These are phyloP conservation scores for Melopsittacus undulatus DNA, from an alignment of 2,797 vertebrate species.

Conservation along the genomic window DNA sequence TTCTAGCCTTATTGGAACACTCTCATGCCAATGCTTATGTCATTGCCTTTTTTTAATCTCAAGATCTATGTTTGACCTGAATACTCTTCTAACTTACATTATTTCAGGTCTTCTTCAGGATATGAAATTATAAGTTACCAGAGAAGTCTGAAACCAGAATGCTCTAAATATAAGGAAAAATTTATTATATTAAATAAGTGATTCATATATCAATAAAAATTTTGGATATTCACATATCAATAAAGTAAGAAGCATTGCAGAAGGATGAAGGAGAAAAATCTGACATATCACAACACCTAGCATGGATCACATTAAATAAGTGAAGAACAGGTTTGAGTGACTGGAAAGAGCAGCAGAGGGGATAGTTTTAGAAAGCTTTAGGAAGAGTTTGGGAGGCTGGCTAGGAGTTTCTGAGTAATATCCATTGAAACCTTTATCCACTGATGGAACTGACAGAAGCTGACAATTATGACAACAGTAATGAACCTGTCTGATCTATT, in stretches of 20 bases:
- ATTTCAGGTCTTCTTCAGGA: slow-evolving; percentile 28
- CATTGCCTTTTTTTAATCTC: slow-evolving; percentile 13
- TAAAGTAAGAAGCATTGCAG: background rate
- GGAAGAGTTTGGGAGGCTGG: background rate
- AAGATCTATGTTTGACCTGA: slow-evolving; percentile 21
- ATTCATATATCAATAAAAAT: slow-evolving; percentile 1
- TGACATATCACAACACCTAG: background rate
- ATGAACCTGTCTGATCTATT: slow-evolving; percentile 47
- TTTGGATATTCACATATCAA: background rate
- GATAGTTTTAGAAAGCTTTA: background rate
- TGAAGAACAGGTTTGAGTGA: background rate
- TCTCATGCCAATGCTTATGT: background rate
- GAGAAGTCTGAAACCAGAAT: slow-evolving; percentile 2
- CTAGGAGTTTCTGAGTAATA: background rate
- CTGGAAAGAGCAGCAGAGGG: background rate
- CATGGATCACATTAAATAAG: background rate
- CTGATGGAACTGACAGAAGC: slow-evolving; percentile 28
- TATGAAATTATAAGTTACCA: slow-evolving; percentile 15
- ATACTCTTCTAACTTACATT: background rate
- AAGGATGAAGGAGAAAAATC: background rate
- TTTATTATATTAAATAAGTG: background rate
- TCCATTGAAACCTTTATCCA: slow-evolving; percentile 1
- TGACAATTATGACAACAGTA: slow-evolving; percentile 13
- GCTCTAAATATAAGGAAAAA: background rate
- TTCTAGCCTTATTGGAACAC: background rate